These are phyloP conservation scores for Mantis religiosa DNA, from an alignment of 2,888 invertebrate species.

Conservation along the genomic window DNA sequence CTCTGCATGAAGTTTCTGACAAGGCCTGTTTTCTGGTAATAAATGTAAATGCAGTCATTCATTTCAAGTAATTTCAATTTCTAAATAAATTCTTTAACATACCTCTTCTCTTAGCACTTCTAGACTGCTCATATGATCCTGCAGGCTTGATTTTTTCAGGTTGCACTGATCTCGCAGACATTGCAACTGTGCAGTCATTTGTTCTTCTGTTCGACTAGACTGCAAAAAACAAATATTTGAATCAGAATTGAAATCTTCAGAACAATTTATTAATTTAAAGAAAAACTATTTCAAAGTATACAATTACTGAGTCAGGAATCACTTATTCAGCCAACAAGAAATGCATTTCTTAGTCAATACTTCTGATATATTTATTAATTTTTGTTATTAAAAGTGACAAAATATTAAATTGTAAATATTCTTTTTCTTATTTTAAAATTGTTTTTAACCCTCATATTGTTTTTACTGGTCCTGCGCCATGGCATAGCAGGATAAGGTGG, in stretches of 20 bases:
- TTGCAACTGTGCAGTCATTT: constrained; percentile 75
- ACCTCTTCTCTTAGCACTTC: constrained; percentile 84
- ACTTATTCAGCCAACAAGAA: no score
- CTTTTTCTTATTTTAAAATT: neutral
- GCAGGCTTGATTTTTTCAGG: constrained; percentile 70
- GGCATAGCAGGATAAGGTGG: no score
- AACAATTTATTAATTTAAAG: neutral
- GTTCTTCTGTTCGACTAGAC: constrained; percentile 71
- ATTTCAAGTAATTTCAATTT: neutral
- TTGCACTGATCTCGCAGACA: constrained; percentile 79
- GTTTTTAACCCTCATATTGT: neutral
- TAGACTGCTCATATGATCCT: constrained; percentile 86
- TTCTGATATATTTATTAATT: no score
- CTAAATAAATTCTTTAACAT: constrained; percentile 29
- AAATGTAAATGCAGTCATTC: no score
- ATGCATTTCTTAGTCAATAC: no score
- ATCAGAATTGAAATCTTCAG: neutral
- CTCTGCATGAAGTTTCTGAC: no score
- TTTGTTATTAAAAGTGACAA: no score
- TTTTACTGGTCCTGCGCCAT: no score
- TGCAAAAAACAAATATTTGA: constrained; percentile 34
- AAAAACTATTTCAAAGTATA: neutral
- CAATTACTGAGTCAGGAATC: no score
- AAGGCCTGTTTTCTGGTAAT: no score
- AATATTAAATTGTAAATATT: no score